Evolutionary conservation across 2,888 invertebrate species (phyloP), one percentile per base, ranked within the genome.

Genomic region (Parapristionchus giblindavisi): DNA sequence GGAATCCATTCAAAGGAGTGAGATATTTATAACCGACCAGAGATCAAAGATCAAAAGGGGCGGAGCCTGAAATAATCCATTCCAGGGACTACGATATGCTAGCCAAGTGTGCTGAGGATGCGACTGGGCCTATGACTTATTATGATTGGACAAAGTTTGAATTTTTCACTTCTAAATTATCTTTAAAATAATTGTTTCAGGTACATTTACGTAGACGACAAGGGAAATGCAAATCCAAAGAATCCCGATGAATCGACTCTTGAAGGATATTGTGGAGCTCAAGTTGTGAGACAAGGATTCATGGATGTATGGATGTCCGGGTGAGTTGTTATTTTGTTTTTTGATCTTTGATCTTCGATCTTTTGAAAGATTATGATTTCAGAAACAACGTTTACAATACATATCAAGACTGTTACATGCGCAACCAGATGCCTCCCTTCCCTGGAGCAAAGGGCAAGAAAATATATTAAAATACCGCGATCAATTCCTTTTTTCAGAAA

Each of bases 321-420:
- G 74, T 74, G n/a, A 17, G 65, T 24, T 2, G 3, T 40, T 71
- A 3, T n/a, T n/a, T n/a, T n/a, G n/a, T n/a, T n/a, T n/a, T n/a
- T n/a, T n/a, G n/a, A n/a, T n/a, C n/a, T n/a, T n/a, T n/a, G n/a
- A n/a, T n/a, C n/a, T n/a, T n/a, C n/a, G n/a, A n/a, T n/a, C n/a
- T n/a, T n/a, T n/a, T n/a, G n/a, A n/a, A n/a, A n/a, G n/a, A n/a
- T n/a, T n/a, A n/a, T n/a, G n/a, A 2, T 5, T 79, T 58, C 66
- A 80, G 78, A 51, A 83, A 82, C 72, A 73, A 81, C 70, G 81
- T 84, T 27, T 85, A 85, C 80, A 84, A 84, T 77, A 82, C 81
- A 34, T 83, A 81, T 54, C 81, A 83, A 73, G 85, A 85, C 65
- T 85, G 85, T 68, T 85, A 85, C 76, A 78, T 83, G 65, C 81